These are phyloP conservation scores for Morone saxatilis DNA, from an alignment of 2,113 vertebrate species.

Conservation along the genomic window DNA sequence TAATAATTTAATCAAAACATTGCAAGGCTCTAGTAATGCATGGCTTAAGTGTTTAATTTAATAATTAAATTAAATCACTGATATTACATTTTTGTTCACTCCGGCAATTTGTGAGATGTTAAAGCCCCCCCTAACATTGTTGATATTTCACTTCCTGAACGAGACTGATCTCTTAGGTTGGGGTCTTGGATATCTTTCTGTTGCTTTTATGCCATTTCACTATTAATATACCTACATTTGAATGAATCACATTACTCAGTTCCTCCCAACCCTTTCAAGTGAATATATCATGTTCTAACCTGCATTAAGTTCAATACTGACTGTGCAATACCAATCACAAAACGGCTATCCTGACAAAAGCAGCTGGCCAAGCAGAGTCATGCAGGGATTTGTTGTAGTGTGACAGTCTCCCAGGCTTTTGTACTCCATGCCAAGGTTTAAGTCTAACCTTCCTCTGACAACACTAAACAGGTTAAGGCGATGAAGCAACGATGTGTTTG, in stretches of 20 bases:
- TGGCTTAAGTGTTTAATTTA: slow-evolving; percentile 14
- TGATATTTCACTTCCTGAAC: neutral
- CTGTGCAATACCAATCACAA: slow-evolving; percentile 34
- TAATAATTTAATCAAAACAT: slow-evolving; percentile 9
- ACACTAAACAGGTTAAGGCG: slow-evolving; percentile 33
- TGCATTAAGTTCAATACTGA: slow-evolving; percentile 49
- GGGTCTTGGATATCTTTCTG: neutral
- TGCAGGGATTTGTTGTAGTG: slow-evolving; percentile 54
- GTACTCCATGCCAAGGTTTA: slow-evolving; percentile 40
- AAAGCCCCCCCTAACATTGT: neutral
- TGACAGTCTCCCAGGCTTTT: slow-evolving; percentile 54
- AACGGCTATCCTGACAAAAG: slow-evolving; percentile 37
- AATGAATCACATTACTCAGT: slow-evolving; percentile 26
- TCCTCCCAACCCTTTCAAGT: slow-evolving; percentile 11
- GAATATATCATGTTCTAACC: slow-evolving; percentile 50
- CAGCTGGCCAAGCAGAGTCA: slow-evolving; percentile 47
- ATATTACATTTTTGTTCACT: neutral
- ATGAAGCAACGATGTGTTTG: slow-evolving; percentile 12
- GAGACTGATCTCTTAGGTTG: neutral
- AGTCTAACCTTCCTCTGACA: slow-evolving; percentile 8
- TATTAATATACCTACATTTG: neutral
- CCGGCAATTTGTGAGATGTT: neutral
- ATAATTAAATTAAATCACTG: neutral
- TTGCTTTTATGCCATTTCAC: slow-evolving; percentile 4
- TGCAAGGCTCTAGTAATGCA: neutral